A percentile compares a stretch with the other conserved stretches of the same genome.
Evolutionary conservation across 1,140 invertebrate genomes (phyloP).

Genomic region (Arctopsyche grandis): DNA sequence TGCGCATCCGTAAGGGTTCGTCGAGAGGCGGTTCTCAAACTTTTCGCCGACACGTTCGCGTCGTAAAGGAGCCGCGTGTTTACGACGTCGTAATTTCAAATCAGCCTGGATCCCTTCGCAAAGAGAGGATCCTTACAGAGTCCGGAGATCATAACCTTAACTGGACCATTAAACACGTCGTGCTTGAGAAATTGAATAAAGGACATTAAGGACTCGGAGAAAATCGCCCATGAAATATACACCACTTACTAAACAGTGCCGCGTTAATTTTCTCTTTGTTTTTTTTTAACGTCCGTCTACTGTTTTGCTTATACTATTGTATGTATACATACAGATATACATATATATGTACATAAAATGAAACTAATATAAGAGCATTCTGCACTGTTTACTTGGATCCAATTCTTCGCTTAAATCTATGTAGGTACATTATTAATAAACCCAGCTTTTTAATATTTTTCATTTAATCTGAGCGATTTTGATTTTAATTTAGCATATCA

Average conservation of each 20-base stretch:
- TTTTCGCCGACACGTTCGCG: slow-evolving; percentile 9
- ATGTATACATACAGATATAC: too few relatives aligned
- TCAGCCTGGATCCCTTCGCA: background rate
- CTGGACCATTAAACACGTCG: slow-evolving; percentile 30
- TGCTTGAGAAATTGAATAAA: slow-evolving; percentile 35
- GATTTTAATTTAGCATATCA: too few relatives aligned
- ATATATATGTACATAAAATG: too few relatives aligned
- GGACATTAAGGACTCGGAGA: slow-evolving; percentile 13
- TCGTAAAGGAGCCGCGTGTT: slow-evolving; percentile 31
- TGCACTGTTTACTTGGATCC: too few relatives aligned
- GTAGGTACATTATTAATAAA: too few relatives aligned
- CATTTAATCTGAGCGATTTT: too few relatives aligned
- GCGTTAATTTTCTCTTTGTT: too few relatives aligned
- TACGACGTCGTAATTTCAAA: slow-evolving; percentile 36
- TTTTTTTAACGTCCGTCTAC: too few relatives aligned
- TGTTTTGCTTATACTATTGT: too few relatives aligned
- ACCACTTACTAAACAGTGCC: background rate
- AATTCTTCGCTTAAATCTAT: too few relatives aligned
- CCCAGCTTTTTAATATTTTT: too few relatives aligned
- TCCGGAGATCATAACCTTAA: slow-evolving; percentile 27
- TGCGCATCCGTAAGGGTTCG: background rate
- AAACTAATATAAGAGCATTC: too few relatives aligned
- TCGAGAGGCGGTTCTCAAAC: slow-evolving; percentile 3
- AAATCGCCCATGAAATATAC: slow-evolving; percentile 18
- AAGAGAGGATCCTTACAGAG: background rate